Percentiles rank a stretch among this genome's conserved stretches.
Conservation (phyloP, 2,797 vertebrate species). For the Pangasius mekongensis region DNA sequence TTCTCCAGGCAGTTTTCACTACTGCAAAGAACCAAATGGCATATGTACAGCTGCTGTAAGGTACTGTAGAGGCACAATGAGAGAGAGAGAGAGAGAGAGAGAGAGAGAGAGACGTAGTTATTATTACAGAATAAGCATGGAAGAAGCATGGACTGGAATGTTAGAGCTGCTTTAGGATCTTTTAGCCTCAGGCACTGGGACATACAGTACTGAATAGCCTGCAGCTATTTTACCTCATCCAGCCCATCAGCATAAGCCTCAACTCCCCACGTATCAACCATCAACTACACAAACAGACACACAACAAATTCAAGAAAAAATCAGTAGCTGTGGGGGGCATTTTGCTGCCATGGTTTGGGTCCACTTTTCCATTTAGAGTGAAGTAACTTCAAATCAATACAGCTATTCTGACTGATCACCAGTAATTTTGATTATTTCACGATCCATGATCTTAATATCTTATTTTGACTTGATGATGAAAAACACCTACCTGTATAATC, state of each 20-base stretch:
- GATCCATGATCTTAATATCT: not conserved
- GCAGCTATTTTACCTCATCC: constrained; percentile 34
- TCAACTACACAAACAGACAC: not conserved
- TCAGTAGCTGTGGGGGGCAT: not conserved
- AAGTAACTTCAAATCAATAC: not conserved
- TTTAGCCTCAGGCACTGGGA: constrained; percentile 33
- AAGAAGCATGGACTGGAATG: constrained; percentile 43
- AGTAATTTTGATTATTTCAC: not conserved
- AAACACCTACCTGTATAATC: not conserved
- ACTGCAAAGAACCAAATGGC: constrained; percentile 17
- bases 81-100: constrained; percentile 13
- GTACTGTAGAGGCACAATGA: constrained; percentile 29
- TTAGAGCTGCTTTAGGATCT: constrained; percentile 26
- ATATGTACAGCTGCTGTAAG: constrained; percentile 20
- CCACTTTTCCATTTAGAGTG: not conserved
- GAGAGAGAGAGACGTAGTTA: constrained; percentile 47
- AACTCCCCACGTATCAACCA: not conserved
- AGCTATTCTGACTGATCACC: not conserved
- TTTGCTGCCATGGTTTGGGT: not conserved
- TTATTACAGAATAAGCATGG: constrained; percentile 55
- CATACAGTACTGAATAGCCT: constrained; percentile 16
- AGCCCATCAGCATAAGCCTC: constrained; percentile 18
- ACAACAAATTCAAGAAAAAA: constrained; percentile 1
- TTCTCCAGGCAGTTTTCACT: constrained; percentile 15
- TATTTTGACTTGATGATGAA: not conserved